Base-by-base conservation (phyloP, 2,888 invertebrate genomes). In the Pegoplata infirma region DNA sequence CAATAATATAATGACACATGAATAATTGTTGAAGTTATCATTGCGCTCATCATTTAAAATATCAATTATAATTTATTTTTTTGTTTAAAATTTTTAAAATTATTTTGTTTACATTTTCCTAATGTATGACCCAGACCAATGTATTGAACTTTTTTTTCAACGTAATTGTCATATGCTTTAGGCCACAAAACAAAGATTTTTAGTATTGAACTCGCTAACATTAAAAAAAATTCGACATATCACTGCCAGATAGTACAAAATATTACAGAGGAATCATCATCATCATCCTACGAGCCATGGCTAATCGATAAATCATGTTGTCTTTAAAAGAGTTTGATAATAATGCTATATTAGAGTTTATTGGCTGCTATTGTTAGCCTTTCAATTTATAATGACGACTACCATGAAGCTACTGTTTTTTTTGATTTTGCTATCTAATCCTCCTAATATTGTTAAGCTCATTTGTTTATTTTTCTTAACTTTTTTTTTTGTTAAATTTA, bases 231-330 rank as follows among this genome's bases (percentile, higher is more conserved):
- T 40, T 44, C 5, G 58, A n/a, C 5, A 46, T 25, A 59, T 25
- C 16, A 46, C 44, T 17, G 40, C 44, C 44, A 59, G n/a, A 46
- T 14, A n/a, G 36, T 10, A 49, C 55, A 28, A 16, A 63, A 25
- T 59, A n/a, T n/a, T n/a, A n/a, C 61, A 28, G n/a, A 3, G n/a
- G 17, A 28, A 32, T 8, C 61, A 63, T 19, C 61, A 7, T 61
- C 47, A 75, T 68, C 49, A 53, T 68, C 23, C 25, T 25, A 14
- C 36, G 28, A 73, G 36, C 23, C 21, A 40, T 40, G 47, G 46
- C 63, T 73, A 77, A 73, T 73, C 32, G 58, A 53, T 25, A 64
- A 77, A 73, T 69, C 51, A 73, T 73, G 63, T 53, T 58, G 77
- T 56, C 66, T 49, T 44, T 40, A 28, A 32, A 55, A 44, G 63